Evolutionary conservation across 2,888 invertebrate species (phyloP), one percentile per base, ranked within the genome.

Genomic region (Dasypogon diadema): DNA sequence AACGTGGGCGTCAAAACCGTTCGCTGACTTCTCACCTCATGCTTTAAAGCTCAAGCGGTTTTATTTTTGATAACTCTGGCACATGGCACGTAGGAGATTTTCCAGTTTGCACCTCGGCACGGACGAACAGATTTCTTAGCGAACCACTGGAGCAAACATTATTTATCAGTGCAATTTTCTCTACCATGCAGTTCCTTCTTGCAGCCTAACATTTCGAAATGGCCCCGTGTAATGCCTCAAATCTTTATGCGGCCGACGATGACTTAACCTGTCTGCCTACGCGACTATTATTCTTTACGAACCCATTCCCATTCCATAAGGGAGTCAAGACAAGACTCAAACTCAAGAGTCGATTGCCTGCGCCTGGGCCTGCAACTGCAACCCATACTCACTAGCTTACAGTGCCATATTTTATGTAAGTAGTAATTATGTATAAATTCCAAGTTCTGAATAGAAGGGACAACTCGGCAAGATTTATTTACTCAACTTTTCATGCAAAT

Each of bases 191-290:
- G 16, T 42, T 30, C 18, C 30, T 30, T 22, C 56, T 6, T 26
- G 51, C n/a, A 63, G 18, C 34, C 37, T 54, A 18, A 8, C 37
- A 16, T 51, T 51, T 21, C 14, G 51, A 30, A 65, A 51, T 18
- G 24, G 16, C 8, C 24, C 30, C 24, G 16, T 3, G 26, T 18
- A 26, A 48, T 70, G 51, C 16, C 26, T 26, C 37, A 65, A 42
- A 21, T 70, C 51, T 26, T 70, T 51, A 51, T 26, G 74, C 18
- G 26, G 22, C 74, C 74, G 34, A 55, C 60, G 46, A 74, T 74
- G 74, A 51, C 46, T 75, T 74, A 77, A 77, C 77, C 75, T 74
- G 75, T 76, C 77, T 77, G 60, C 77, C 77, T 63, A 77, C 77
- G 74, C 77, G 54, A 34, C 46, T 46, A 65, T 74, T 65, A 54